Evolutionary conservation across 2,888 invertebrate species (phyloP).

Genomic region (Limnephilus rhombicus): DNA sequence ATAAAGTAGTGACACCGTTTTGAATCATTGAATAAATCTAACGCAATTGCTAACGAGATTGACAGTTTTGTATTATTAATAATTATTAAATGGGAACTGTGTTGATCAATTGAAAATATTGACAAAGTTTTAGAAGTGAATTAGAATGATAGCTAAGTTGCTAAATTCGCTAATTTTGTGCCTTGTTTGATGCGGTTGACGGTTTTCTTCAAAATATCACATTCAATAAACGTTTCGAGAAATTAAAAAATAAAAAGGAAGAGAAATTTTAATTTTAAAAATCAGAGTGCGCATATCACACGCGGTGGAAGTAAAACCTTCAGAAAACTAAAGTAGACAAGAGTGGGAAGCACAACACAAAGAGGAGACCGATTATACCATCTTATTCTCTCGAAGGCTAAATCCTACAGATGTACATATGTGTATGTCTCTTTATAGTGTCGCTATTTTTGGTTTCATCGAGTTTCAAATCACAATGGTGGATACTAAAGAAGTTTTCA

Average conservation of each 20-base stretch:
- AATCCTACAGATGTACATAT: too few species aligned
- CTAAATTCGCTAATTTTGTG: background rate
- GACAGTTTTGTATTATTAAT: background rate
- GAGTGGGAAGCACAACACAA: too few species aligned
- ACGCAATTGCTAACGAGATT: background rate
- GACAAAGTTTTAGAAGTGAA: background rate
- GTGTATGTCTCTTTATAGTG: too few species aligned
- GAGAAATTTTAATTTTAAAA: too few species aligned
- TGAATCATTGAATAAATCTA: background rate
- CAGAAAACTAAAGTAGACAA: too few species aligned
- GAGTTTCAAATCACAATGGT: too few species aligned
- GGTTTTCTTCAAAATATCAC: background rate
- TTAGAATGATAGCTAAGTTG: background rate
- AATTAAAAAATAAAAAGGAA: background rate
- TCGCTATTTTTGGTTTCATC: too few species aligned
- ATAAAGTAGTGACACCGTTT: background rate
- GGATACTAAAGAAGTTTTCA: too few species aligned
- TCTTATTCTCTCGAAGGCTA: too few species aligned
- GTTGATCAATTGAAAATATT: background rate
- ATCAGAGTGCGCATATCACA: too few species aligned
- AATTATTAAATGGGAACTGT: background rate
- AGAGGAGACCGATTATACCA: too few species aligned
- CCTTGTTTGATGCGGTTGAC: background rate
- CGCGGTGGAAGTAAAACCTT: too few species aligned
- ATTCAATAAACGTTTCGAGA: background rate